These are phyloP conservation scores for Cygnus atratus DNA, from an alignment of 2,113 vertebrate genomes.

Conservation along the genomic window DNA sequence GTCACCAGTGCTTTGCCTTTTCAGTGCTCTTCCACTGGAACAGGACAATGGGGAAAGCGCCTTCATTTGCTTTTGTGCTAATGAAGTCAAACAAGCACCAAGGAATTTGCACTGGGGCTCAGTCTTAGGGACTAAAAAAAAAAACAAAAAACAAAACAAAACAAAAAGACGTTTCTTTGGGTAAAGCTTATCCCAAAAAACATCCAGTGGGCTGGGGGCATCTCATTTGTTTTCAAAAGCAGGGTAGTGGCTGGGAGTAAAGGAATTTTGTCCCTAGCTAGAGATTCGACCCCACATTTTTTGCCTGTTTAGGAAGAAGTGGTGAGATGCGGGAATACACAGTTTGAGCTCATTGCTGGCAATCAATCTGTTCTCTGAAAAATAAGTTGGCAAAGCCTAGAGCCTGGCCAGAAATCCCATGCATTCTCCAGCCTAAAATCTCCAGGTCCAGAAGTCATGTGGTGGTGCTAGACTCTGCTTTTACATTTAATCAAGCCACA, in stretches of 20 bases:
- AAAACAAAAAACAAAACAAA: background rate
- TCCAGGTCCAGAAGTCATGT: background rate
- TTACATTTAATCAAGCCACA: background rate
- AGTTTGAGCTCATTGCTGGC: background rate
- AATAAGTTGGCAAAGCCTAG: background rate
- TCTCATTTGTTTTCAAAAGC: background rate
- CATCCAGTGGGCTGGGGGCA: background rate
- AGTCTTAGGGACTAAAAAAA: background rate
- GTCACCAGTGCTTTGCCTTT: conserved; percentile 50
- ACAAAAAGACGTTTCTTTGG: background rate
- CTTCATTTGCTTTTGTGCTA: conserved; percentile 64
- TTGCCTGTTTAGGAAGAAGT: background rate
- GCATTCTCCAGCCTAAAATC: background rate
- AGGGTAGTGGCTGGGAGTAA: background rate
- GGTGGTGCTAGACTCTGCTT: background rate
- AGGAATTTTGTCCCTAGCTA: background rate
- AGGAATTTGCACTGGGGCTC: conserved; percentile 39
- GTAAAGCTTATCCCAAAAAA: conserved; percentile 34
- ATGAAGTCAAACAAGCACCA: conserved; percentile 59
- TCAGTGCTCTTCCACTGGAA: conserved; percentile 23
- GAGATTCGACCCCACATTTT: background rate
- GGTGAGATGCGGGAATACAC: background rate
- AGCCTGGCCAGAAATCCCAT: background rate
- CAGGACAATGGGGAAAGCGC: conserved; percentile 8
- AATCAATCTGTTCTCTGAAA: background rate